Conservation (phyloP, 2,888 invertebrate genomes). For the Conus canariensis region DNA sequence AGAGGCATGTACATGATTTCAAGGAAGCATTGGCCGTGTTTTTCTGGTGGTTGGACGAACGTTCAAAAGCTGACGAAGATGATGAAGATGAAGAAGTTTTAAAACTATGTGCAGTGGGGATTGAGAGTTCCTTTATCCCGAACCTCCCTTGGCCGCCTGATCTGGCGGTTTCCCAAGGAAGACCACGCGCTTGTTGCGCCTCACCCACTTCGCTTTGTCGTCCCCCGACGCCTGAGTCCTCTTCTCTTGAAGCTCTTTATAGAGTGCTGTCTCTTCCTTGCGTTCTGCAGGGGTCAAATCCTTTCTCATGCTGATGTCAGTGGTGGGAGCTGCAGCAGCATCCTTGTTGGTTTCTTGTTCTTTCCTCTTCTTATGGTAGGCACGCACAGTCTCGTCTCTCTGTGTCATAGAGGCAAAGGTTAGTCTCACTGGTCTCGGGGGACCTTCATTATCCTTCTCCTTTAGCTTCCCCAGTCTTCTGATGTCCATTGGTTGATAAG, state of each 20-base stretch:
- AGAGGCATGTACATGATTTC: conserved; percentile 6
- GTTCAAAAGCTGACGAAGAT: conserved; percentile 2
- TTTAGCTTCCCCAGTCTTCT: conserved; percentile 12
- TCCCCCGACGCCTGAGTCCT: neutral
- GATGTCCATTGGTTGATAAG: conserved; percentile 36
- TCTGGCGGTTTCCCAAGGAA: neutral
- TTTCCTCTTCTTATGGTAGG: conserved; percentile 7
- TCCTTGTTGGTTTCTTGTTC: neutral
- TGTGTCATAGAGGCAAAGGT: neutral
- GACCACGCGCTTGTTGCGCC: neutral
- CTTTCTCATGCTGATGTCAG: conserved; percentile 11
- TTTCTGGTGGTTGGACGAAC: conserved; percentile 10
- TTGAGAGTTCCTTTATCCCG: neutral
- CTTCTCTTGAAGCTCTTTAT: neutral
- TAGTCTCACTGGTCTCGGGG: conserved; percentile 13
- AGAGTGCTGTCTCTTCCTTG: conserved; percentile 11
- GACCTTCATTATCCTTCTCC: neutral
- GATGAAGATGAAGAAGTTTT: too few species aligned
- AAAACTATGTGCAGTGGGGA: neutral
- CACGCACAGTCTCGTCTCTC: conserved; percentile 10
- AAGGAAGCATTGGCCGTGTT: neutral
- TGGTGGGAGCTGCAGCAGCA: neutral
- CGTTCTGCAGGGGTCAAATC: neutral
- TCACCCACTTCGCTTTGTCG: neutral
- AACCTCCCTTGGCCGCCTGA: conserved; percentile 7